phyloP scores from a whole-genome alignment of 2,797 vertebrate species.

The Thalassophryne amazonica region DNA sequence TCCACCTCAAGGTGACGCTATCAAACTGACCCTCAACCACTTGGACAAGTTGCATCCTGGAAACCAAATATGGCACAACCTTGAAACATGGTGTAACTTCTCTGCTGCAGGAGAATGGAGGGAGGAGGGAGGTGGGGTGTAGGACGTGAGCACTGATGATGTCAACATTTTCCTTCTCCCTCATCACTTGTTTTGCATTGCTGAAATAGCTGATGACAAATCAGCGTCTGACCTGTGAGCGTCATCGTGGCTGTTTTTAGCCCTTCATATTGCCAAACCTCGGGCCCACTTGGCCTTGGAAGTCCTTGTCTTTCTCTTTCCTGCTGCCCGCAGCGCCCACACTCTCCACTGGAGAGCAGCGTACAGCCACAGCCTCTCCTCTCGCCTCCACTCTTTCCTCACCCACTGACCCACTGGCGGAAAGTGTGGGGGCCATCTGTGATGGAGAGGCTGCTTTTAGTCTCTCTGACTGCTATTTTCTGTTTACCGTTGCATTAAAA shows the following conservation, averaged over 20 bases:
- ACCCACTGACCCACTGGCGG: conserved; percentile 84
- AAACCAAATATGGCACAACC: conserved; percentile 47
- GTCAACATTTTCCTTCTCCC: conserved; percentile 58
- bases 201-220: conserved; percentile 75
- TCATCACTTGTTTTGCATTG: conserved; percentile 53
- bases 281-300: conserved; percentile 73
- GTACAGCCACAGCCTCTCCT: conserved; percentile 55
- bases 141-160: conserved; percentile 45
- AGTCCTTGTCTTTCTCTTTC: conserved; percentile 72
- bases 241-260: conserved; percentile 70
- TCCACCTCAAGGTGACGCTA: conserved; percentile 19
- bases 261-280: conserved; percentile 44
- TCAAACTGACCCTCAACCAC: neutral
- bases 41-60: neutral
- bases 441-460: conserved; percentile 75
- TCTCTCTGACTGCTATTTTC: conserved; percentile 76
- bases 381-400: conserved; percentile 59
- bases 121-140: conserved; percentile 40
- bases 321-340: conserved; percentile 70
- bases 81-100: conserved; percentile 22
- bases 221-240: conserved; percentile 54
- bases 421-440: conserved; percentile 75
- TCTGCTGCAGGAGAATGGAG: conserved; percentile 40
- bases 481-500: conserved; percentile 35
- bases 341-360: conserved; percentile 65